Evolutionary conservation across 2,797 vertebrate genomes (phyloP), one percentile per base, ranked within the genome.

Genomic region (Coluber constrictor): DNA sequence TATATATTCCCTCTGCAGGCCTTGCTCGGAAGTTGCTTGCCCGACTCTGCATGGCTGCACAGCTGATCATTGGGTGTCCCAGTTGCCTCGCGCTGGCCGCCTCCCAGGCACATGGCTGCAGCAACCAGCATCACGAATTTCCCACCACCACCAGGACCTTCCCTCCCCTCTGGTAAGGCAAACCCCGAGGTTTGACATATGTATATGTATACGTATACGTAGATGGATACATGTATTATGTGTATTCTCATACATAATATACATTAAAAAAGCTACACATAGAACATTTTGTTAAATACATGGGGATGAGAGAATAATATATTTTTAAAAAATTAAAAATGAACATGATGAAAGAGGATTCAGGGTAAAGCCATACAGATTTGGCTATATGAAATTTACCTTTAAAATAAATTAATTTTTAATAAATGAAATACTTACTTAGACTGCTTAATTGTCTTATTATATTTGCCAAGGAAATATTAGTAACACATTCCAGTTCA

Each of bases 371-470:
- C 87, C 11, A 37, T 70, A 1, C 0, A 51, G 91, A 63, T 93
- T 92, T 57, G 74, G 88, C 87, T 59, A 54, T 32, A 47, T 91
- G 90, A 94, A 32, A 92, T 32, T 93, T 60, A 88, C 59, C 27
- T 86, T 93, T 95, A 74, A 55, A 92, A 95, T 47, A 25, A 54
- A 93, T 51, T 61, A 29, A 57, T 90, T 94, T 63, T 60, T 94
- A 93, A 66, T 92, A 91, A 55, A 94, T 60, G 94, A 89, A 10
- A 88, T 97, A 98, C 99, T 99, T 97, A 99, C 99, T 99, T 95
- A 99, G 98, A 97, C 99, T 99, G 98, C 99, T 99, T 96, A 99
- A 98, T 95, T 99, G 99, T 95, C 99, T 98, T 96, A 99, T 99
- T 97, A 99, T 99, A 97, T 99, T 99, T 97, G 99, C 99, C 97